Percentiles rank a stretch among this genome's conserved stretches.
Evolutionary conservation across 2,113 vertebrate species (phyloP).

Genomic region (Turnix velox): DNA sequence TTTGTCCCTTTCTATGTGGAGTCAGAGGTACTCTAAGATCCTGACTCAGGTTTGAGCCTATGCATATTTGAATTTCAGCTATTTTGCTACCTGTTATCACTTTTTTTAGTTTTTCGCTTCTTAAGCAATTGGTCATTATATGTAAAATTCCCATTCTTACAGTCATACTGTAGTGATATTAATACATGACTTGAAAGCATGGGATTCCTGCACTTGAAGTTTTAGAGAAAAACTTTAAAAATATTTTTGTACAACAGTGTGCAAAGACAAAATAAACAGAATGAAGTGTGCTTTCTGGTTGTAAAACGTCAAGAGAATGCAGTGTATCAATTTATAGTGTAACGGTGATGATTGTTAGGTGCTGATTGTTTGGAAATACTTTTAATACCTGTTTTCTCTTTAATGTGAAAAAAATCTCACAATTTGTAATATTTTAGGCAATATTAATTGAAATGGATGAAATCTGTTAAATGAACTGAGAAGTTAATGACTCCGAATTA

Average conservation of each 20-base stretch:
- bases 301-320: background rate
- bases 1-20: accelerated
- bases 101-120: background rate
- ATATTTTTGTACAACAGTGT: background rate
- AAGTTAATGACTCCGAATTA: background rate
- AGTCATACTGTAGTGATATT: background rate
- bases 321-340: background rate
- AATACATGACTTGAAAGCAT: background rate
- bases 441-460: constrained; percentile 13
- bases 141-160: background rate
- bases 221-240: background rate
- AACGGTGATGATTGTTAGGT: background rate
- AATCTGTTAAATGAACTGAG: constrained; percentile 2
- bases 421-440: background rate
- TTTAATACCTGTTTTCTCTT: constrained; percentile 17
- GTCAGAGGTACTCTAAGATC: background rate
- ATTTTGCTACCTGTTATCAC: background rate
- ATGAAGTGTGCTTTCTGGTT: background rate
- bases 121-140: background rate
- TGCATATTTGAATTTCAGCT: background rate
- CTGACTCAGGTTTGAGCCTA: background rate
- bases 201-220: background rate
- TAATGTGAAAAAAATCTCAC: background rate
- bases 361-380: background rate
- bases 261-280: background rate